Base-by-base conservation (phyloP, 2,113 vertebrate species). In the Tor tambroides region DNA sequence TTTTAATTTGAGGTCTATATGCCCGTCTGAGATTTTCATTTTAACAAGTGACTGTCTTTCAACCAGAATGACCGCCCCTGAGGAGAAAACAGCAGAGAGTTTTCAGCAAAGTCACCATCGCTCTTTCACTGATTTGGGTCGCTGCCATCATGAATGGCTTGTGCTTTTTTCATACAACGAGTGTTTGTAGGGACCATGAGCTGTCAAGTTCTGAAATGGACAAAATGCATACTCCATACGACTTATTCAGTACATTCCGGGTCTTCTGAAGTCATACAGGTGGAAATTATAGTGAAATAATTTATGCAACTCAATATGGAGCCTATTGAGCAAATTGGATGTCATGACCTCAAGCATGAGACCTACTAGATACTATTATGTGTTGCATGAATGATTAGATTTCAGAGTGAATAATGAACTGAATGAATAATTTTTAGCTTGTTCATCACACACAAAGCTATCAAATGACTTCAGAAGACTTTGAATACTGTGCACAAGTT, bases 1-100 rank as follows among this genome's bases (percentile, higher is more conserved):
- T 54, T 59, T 83, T 79, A 84, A 84, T 84, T 79, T 71, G 49
- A 84, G 32, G 61, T 54, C 63, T 87, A 54, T 54, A 46, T 84
- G 54, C 26, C 6, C 6, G 28, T 26, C 23, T 11, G 23, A 56
- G 46, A 78, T 65, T 85, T 77, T 79, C 46, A 32, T 78, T 78
- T 78, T 67, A 79, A 51, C 84, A 79, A 85, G 75, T 30, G 63
- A 17, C 61, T 54, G 85, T 56, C 80, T 87, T 43, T 75, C 21
- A 76, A 61, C 26, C 19, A 21, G 38, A 67, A 51, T 79, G 65
- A 71, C 75, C 46, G 43, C 76, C 23, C 61, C 76, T 38, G 61
- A 80, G 61, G 77, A 51, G 21, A 19, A 85, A 78, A 43, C 59
- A n/a, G 43, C 28, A 85, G 19, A 30, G 8, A 85, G 41, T 49